A percentile compares a stretch with the other conserved stretches of the same genome.
These are phyloP conservation scores for Anguilla japonica DNA, from an alignment of 2,113 vertebrate species.

Conservation along the genomic window DNA sequence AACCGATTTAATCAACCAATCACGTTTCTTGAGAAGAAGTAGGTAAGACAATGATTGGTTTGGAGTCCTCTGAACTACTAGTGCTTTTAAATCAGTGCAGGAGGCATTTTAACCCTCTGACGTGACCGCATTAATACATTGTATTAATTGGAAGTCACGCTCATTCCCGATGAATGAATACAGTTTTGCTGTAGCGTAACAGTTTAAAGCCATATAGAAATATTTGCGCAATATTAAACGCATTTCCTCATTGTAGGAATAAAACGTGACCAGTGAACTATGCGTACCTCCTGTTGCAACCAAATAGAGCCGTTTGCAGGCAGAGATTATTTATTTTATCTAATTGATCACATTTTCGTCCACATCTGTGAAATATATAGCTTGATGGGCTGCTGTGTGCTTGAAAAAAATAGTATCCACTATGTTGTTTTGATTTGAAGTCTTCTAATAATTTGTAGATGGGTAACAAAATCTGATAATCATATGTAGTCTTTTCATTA, in stretches of 20 bases:
- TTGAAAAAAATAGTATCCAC: not conserved
- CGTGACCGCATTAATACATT: not conserved
- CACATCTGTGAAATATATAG: not conserved
- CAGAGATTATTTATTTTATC: not conserved
- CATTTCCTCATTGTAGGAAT: not conserved
- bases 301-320: not conserved
- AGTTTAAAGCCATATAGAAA: not conserved
- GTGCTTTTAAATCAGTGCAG: slow-evolving; percentile 23
- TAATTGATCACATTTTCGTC: not conserved
- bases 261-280: not conserved
- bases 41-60: slow-evolving; percentile 39
- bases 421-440: not conserved
- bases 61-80: not conserved
- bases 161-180: not conserved
- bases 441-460: not conserved
- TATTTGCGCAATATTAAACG: not conserved
- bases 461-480: not conserved
- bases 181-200: not conserved
- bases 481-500: not conserved
- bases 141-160: not conserved
- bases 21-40: slow-evolving; percentile 45
- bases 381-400: not conserved
- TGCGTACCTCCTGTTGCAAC: not conserved
- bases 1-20: slow-evolving; percentile 45
- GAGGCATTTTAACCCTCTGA: slow-evolving; percentile 11